Conservation (phyloP, 2,888 invertebrate species). For the Pristionchus arcanus region DNA sequence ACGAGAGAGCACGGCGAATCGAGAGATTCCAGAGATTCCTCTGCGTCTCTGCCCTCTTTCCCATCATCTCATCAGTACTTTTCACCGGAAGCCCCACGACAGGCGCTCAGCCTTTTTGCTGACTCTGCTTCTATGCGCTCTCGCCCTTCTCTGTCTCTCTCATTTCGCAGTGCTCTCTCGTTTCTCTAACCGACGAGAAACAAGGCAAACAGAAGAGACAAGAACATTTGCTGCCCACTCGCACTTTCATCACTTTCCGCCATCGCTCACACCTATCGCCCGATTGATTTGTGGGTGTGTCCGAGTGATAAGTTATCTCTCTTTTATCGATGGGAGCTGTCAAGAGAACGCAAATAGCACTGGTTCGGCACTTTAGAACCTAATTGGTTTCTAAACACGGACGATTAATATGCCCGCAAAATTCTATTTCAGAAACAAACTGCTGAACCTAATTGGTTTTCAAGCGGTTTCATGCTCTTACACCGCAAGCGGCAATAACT, state of each 20-base stretch:
- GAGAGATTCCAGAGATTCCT: neutral
- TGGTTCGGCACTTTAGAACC: neutral
- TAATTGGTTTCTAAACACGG: too few relatives aligned
- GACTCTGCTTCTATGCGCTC: conserved; percentile 28
- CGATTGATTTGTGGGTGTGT: conserved; percentile 38
- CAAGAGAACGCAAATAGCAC: neutral
- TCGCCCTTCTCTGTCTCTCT: neutral
- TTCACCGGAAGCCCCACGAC: conserved; percentile 39
- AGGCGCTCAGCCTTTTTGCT: conserved; percentile 4
- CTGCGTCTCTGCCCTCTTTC: conserved; percentile 1
- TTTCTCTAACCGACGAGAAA: neutral
- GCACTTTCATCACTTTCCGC: conserved; percentile 31
- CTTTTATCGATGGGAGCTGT: neutral
- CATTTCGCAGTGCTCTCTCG: neutral
- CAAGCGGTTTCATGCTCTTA: too few relatives aligned
- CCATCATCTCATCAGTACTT: neutral
- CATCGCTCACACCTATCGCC: neutral
- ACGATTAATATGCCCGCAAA: too few relatives aligned
- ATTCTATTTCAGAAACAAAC: too few relatives aligned
- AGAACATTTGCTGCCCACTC: neutral
- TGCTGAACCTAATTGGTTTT: too few relatives aligned
- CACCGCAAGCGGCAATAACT: too few relatives aligned
- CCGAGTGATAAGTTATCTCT: conserved; percentile 10
- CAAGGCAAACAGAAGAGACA: too few relatives aligned
- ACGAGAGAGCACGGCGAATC: neutral